phyloP scores from a whole-genome alignment of 2,113 vertebrate genomes.

The Orientallactaga bullata region DNA sequence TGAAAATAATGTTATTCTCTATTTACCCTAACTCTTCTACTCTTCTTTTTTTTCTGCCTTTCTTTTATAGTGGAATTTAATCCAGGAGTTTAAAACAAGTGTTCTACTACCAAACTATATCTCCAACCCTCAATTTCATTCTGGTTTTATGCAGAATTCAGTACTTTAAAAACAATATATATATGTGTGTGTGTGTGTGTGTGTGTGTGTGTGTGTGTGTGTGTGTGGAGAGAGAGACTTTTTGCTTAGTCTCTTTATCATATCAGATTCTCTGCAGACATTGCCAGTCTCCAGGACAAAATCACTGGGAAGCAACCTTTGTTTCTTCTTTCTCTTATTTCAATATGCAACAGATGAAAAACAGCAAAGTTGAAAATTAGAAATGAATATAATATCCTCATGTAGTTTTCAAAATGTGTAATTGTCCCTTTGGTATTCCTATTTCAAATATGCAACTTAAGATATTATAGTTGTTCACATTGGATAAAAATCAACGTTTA shows the following conservation, averaged over 20 bases:
- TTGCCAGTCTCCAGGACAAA: not conserved
- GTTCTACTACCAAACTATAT: too few relatives aligned
- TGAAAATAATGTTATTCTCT: not conserved
- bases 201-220: too few relatives aligned
- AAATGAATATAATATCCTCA: not conserved
- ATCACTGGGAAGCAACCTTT: too few relatives aligned
- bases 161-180: too few relatives aligned
- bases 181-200: too few relatives aligned
- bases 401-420: not conserved
- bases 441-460: slow-evolving; percentile 1
- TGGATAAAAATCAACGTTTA: not conserved
- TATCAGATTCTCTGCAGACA: not conserved
- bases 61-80: not conserved
- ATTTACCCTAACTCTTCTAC: not conserved
- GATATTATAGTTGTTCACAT: not conserved
- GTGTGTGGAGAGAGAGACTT: too few relatives aligned
- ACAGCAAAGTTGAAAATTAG: not conserved
- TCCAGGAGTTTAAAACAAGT: too few relatives aligned
- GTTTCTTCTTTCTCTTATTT: not conserved
- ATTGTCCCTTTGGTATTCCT: not conserved
- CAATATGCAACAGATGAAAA: not conserved
- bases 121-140: not conserved
- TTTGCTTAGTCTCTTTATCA: not conserved
- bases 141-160: too few relatives aligned
- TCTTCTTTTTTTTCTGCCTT: not conserved